Conservation (phyloP, 2,888 invertebrate species). For the Cistogaster globosa region DNA sequence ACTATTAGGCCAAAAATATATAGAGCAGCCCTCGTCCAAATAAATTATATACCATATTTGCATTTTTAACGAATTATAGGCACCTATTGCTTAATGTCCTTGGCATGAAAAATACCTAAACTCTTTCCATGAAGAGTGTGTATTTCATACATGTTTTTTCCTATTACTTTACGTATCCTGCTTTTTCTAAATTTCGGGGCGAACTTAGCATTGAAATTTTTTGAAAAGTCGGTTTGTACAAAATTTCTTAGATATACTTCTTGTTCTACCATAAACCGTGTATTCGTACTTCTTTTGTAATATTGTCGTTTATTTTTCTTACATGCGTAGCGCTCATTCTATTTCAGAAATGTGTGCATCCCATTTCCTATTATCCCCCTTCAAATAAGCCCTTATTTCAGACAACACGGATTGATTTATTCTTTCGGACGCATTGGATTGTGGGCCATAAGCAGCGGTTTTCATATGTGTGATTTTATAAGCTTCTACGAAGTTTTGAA, state of each 20-base stretch:
- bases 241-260: background rate
- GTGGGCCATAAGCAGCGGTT: background rate
- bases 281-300: background rate
- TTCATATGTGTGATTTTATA: background rate
- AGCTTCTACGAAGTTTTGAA: background rate
- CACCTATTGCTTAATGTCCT: background rate
- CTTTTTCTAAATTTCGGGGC: background rate
- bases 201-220: background rate
- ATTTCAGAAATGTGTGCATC: background rate
- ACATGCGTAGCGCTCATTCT: conserved; percentile 4
- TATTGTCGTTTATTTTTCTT: conserved; percentile 6
- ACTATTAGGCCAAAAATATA: no score
- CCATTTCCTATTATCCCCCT: background rate
- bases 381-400: background rate
- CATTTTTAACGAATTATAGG: no score
- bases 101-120: background rate
- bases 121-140: background rate
- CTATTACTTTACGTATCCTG: background rate
- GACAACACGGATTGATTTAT: background rate
- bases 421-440: background rate
- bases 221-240: background rate
- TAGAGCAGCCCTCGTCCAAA: no score
- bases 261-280: background rate
- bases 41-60: no score
- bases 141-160: background rate